phyloP scores from a whole-genome alignment of 2,888 invertebrate genomes.

The Ypsolopha scabrella region DNA sequence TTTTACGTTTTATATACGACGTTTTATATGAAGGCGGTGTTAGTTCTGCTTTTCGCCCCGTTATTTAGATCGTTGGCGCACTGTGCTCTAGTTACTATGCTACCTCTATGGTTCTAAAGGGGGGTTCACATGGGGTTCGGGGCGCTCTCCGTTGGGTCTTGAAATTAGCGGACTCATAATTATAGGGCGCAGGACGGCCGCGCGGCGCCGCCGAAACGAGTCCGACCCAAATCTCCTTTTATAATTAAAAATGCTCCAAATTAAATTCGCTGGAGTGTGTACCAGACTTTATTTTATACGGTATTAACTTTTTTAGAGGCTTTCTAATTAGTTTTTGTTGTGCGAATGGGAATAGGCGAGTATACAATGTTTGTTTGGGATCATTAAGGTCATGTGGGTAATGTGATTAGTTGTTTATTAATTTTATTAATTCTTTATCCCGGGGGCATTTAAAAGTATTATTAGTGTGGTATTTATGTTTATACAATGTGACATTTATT shows the following conservation, averaged over 20 bases:
- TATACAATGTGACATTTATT: too few relatives aligned
- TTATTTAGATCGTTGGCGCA: too few relatives aligned
- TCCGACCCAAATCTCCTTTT: conserved; percentile 54
- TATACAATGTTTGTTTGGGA: background rate
- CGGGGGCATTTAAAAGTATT: too few relatives aligned
- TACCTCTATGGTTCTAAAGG: conserved; percentile 4
- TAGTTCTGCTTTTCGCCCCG: too few relatives aligned
- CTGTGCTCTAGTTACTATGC: too few relatives aligned
- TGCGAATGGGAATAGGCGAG: conserved; percentile 12
- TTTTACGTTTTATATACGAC: too few relatives aligned
- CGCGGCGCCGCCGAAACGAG: conserved; percentile 57
- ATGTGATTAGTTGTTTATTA: background rate
- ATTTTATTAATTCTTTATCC: too few relatives aligned
- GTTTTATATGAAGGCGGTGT: too few relatives aligned
- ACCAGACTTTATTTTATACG: conserved; percentile 51
- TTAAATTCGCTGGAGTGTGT: conserved; percentile 66
- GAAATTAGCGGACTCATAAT: conserved; percentile 68
- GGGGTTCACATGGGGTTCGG: conserved; percentile 21
- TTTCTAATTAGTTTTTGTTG: conserved; percentile 63
- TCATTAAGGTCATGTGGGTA: background rate
- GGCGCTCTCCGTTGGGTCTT: conserved; percentile 39
- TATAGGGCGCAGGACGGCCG: conserved; percentile 57
- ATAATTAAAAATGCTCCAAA: conserved; percentile 70
- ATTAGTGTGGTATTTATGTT: background rate
- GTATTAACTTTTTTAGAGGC: conserved; percentile 64